phyloP scores from a whole-genome alignment of 2,797 vertebrate species.

The Lepilemur septentrionalis region DNA sequence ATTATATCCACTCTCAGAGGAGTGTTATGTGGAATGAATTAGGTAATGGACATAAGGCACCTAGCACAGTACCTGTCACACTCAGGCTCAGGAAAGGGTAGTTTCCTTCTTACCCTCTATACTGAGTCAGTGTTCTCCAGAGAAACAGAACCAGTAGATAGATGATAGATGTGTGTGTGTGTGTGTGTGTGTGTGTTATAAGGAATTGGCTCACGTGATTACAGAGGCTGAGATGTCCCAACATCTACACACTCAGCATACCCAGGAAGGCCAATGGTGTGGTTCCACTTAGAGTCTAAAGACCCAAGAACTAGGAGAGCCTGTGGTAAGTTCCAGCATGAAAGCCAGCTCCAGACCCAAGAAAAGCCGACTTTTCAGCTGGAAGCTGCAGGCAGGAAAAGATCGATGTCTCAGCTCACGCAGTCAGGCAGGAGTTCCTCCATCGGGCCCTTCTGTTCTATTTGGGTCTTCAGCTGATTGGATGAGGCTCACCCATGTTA shows the following conservation, averaged over 20 bases:
- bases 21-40: background rate
- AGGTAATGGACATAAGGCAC: background rate
- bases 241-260: background rate
- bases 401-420: background rate
- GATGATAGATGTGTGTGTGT: background rate
- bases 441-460: background rate
- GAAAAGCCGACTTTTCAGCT: background rate
- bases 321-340: background rate
- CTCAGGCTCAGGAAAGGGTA: background rate
- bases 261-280: background rate
- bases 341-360: background rate
- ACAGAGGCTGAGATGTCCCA: background rate
- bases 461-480: background rate
- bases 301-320: background rate
- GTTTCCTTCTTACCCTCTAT: background rate
- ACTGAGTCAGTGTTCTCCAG: background rate
- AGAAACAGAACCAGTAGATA: background rate
- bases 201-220: background rate
- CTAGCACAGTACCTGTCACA: background rate
- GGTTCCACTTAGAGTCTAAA: background rate
- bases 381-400: background rate
- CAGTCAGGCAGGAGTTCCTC: background rate
- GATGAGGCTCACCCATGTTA: background rate
- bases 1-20: background rate
- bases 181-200: background rate